Conservation (phyloP, 2,888 invertebrate genomes). For the Yponomeuta evonymella region DNA sequence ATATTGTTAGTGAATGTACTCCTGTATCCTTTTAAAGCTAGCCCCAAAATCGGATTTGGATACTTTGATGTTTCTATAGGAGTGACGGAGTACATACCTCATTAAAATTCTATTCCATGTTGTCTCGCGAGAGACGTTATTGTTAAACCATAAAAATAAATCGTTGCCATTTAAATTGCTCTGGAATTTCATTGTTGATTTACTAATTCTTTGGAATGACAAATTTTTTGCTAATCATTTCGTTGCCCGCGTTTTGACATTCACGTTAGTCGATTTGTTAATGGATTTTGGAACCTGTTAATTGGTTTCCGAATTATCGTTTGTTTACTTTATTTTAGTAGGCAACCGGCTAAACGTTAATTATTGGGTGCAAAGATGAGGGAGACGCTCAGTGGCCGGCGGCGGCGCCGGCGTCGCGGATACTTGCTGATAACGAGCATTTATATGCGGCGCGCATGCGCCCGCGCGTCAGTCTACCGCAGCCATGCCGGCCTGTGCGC, state of each 20-base stretch:
- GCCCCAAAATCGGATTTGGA: neutral
- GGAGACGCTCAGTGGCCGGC: constrained; percentile 22
- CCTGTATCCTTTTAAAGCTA: constrained; percentile 1
- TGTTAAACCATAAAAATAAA: constrained; percentile 10
- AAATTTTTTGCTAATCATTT: neutral
- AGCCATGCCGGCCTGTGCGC: constrained; percentile 81
- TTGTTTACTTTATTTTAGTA: constrained; percentile 40
- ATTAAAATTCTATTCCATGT: neutral
- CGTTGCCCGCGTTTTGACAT: neutral
- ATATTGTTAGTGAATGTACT: neutral
- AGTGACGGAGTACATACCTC: neutral
- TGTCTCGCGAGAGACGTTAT: neutral
- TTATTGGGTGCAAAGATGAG: constrained; percentile 72
- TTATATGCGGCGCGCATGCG: constrained; percentile 54
- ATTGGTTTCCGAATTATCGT: neutral
- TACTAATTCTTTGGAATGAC: neutral
- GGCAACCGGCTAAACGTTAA: constrained; percentile 42
- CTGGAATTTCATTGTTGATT: neutral
- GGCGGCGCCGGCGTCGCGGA: constrained; percentile 30
- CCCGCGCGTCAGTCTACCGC: constrained; percentile 54
- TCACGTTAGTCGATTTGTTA: neutral
- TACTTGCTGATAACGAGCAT: constrained; percentile 54
- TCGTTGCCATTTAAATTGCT: neutral
- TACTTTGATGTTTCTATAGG: neutral
- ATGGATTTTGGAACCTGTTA: neutral